These are phyloP conservation scores for Eurystomus gularis DNA, from an alignment of 2,113 vertebrate genomes.

Conservation along the genomic window DNA sequence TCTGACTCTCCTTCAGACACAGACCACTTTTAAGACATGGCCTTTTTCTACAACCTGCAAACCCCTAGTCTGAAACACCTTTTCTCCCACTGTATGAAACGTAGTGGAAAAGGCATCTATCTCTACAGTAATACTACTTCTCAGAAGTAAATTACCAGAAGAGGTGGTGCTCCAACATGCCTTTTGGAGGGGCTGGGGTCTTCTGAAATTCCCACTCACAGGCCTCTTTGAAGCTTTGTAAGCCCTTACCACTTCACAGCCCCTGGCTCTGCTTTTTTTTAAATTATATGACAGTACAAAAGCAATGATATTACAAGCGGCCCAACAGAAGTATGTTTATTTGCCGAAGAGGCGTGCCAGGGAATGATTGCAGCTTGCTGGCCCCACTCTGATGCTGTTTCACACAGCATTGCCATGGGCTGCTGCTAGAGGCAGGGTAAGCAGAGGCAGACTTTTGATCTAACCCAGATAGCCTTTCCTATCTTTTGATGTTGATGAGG, in stretches of 20 bases:
- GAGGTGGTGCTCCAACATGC: not conserved
- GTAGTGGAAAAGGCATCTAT: not conserved
- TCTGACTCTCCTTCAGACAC: not conserved
- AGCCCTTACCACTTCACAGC: not conserved
- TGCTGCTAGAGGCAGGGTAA: not conserved
- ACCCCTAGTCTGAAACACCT: not conserved
- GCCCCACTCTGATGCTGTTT: not conserved
- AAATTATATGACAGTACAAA: not conserved
- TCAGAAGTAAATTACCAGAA: not conserved
- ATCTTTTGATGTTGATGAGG: not conserved
- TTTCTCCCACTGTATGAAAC: not conserved
- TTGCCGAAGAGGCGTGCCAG: not conserved
- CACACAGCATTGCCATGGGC: not conserved
- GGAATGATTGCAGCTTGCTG: not conserved
- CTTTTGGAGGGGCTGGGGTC: not conserved
- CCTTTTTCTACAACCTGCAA: not conserved
- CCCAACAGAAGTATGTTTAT: not conserved
- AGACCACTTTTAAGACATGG: accelerated
- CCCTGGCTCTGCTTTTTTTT: not conserved
- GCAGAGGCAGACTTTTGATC: not conserved
- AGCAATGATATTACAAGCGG: accelerated
- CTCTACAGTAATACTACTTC: not conserved
- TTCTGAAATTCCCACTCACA: not conserved
- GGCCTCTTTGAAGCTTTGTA: not conserved
- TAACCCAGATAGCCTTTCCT: not conserved